Conservation (phyloP, 2,113 vertebrate genomes). For the Myotis lucifugus region DNA sequence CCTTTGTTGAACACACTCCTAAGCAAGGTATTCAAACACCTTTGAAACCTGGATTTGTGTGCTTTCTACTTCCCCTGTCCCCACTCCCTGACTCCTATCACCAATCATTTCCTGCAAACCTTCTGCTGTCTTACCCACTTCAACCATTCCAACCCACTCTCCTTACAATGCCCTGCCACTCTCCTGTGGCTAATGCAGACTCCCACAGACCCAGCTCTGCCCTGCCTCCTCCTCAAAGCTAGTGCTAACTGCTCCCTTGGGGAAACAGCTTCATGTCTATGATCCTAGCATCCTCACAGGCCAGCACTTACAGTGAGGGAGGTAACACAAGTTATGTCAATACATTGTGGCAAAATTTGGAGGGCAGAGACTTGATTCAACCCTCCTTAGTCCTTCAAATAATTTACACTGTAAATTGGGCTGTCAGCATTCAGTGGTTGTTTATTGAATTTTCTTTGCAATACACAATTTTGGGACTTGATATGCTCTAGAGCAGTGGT, state of each 20-base stretch:
- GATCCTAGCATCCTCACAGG: not conserved
- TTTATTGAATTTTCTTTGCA: constrained; percentile 15
- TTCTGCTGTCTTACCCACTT: not conserved
- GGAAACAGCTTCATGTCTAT: not conserved
- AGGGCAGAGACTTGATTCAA: not conserved
- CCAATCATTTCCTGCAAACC: not conserved
- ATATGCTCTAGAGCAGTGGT: not conserved
- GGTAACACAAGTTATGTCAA: not conserved
- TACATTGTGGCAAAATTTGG: not conserved
- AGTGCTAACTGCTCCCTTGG: no score
- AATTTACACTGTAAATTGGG: not conserved
- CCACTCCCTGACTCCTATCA: not conserved
- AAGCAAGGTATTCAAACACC: not conserved
- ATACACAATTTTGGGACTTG: not conserved
- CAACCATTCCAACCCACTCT: not conserved
- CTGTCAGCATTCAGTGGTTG: not conserved
- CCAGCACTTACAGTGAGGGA: not conserved
- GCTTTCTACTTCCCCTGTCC: not conserved
- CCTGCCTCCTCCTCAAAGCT: not conserved
- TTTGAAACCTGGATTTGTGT: not conserved
- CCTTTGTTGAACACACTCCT: not conserved
- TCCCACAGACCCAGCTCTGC: not conserved
- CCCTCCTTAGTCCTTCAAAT: not conserved
- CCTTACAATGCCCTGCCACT: no score
- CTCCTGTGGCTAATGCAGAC: accelerated